Percentiles rank a stretch among this genome's conserved stretches.
These are phyloP conservation scores for Manacus vitellinus DNA, from an alignment of 2,113 vertebrate genomes.

Conservation along the genomic window DNA sequence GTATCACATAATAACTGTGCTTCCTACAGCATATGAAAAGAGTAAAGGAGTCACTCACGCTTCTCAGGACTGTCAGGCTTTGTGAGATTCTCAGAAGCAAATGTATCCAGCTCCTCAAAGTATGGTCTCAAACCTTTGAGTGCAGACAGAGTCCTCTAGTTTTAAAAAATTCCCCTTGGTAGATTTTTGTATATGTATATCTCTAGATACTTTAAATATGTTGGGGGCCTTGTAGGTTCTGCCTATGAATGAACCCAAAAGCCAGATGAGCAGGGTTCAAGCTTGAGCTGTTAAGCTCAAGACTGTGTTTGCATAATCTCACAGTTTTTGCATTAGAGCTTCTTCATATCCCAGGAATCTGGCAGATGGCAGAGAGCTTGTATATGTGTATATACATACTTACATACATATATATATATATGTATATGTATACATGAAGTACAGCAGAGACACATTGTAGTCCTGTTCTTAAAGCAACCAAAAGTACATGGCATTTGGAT, in stretches of 20 bases:
- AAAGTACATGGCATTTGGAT: neutral
- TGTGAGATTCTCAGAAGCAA: neutral
- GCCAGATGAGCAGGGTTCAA: neutral
- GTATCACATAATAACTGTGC: neutral
- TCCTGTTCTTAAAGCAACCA: neutral
- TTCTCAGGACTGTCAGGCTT: neutral
- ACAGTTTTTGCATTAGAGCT: neutral
- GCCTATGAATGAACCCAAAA: neutral
- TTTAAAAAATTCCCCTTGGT: neutral
- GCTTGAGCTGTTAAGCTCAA: neutral
- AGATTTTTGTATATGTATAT: neutral
- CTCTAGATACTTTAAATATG: neutral
- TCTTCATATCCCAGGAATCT: neutral
- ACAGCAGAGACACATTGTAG: accelerated
- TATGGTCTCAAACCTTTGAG: neutral
- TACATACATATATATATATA: accelerated
- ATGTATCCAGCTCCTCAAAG: neutral
- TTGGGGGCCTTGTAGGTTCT: neutral
- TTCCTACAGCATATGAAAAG: neutral
- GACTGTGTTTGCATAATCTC: neutral
- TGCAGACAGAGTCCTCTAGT: neutral
- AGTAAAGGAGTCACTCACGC: neutral
- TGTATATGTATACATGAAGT: neutral
- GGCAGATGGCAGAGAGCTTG: neutral
- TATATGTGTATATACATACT: too few relatives aligned